These are phyloP conservation scores for Helleia helle DNA, from an alignment of 2,888 invertebrate species.

Conservation along the genomic window DNA sequence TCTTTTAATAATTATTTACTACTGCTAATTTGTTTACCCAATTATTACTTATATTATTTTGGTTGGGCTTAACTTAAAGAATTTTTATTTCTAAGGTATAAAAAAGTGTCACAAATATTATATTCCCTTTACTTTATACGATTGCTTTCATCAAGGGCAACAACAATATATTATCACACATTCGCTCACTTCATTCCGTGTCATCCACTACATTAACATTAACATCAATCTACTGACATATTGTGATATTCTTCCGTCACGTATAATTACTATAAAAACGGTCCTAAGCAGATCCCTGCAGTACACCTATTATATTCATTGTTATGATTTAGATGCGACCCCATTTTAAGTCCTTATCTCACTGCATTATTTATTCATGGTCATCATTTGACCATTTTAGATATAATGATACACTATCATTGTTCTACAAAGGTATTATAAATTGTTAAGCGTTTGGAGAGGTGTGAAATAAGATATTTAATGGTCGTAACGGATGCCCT, in stretches of 20 bases:
- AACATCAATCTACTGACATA: constrained; percentile 47
- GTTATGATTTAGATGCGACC: constrained; percentile 46
- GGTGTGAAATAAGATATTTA: constrained; percentile 64
- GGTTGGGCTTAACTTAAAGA: too few relatives aligned
- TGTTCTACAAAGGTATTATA: constrained; percentile 51
- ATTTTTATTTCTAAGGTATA: too few relatives aligned
- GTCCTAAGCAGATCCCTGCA: constrained; percentile 43
- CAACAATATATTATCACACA: background rate
- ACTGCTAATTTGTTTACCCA: too few relatives aligned
- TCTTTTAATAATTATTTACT: too few relatives aligned
- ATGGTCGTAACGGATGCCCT: constrained; percentile 52
- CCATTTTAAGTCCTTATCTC: constrained; percentile 44
- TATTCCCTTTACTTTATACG: too few relatives aligned
- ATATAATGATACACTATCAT: constrained; percentile 65
- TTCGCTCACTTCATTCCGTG: constrained; percentile 10
- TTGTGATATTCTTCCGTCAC: constrained; percentile 64
- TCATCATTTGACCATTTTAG: constrained; percentile 72
- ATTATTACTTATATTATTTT: too few relatives aligned
- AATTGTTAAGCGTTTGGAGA: constrained; percentile 53
- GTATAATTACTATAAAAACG: constrained; percentile 57
- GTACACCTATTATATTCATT: constrained; percentile 47
- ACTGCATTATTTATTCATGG: constrained; percentile 68
- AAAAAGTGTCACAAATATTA: too few relatives aligned
- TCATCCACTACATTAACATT: constrained; percentile 12
- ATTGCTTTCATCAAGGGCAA: too few relatives aligned